Evolutionary conservation across 30 jellyfish, hydroid and myxozoan species (phyloP), one percentile per base, ranked within the genome.

Genomic region (Aurelia aurita complex sp. Pacific): DNA sequence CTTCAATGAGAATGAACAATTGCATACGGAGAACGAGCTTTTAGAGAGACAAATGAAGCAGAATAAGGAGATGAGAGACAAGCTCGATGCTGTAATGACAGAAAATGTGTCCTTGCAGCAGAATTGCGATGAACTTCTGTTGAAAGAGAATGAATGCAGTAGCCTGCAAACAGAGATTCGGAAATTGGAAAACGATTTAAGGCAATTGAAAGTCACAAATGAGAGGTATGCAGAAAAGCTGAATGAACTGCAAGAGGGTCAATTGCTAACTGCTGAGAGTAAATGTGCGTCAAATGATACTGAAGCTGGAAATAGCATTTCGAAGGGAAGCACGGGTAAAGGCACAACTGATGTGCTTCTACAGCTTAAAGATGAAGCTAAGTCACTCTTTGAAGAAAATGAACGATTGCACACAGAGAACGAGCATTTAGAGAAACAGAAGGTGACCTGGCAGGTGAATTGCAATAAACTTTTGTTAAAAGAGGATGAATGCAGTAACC

Each of bases 381-480:
- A 36, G 32, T 19, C 60, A 29, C 79, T 69, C n/a, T 69, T 69
- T 69, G 79, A 69, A 57, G 79, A 69, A 69, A 69, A 10, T 36
- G 79, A 69, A 61, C 79, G 79, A 1, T 33, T 75, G 46, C 74
- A 18, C 16, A 36, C 85, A 32, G 60, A 51, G 17, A 23, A 10
- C 17, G 60, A 75, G 18, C 59, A n/a, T 32, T 34, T 75, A 3
- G 85, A 16, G 59, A 55, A 75, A 43, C 13, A 18, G 18, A 32
- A 14, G 70, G 11, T 29, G 33, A 73, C 57, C 11, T 60, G 5
- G 35, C 46, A 57, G n/a, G 18, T 6, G 34, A 34, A 6, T 60
- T 11, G 69, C 69, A 60, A 60, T 6, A 19, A 60, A 60, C 32
- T 60, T 16, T 15, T 4, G 19, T 60, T 42, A 62, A 62, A 71